Evolutionary conservation across 2,888 invertebrate genomes (phyloP), one percentile per base, ranked within the genome.

Genomic region (Dicranocentrus wangi): DNA sequence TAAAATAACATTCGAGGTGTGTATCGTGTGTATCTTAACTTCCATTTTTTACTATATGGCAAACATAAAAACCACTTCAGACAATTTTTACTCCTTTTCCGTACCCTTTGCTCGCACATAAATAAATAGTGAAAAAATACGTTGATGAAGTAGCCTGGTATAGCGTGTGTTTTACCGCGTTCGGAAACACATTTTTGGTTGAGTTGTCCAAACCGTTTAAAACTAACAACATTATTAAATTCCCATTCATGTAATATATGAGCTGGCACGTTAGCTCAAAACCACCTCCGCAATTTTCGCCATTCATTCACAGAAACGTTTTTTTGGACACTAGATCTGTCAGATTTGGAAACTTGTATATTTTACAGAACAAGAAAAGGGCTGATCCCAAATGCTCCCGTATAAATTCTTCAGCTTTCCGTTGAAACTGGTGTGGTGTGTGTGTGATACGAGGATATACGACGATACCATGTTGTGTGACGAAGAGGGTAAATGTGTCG

Each of bases 171-270:
- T n/a, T n/a, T n/a, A n/a, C n/a, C n/a, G 53, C 21, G 53, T 53
- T 53, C 21, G 53, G n/a, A 53, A 21, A 53, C 53, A 53, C 53
- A 53, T 53, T 53, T 21, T n/a, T 47, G 8, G 17, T 51, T 51
- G 39, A 8, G 8, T 7, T n/a, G 19, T 55, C n/a, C n/a, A 8
- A 60, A 8, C 60, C 27, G 7, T 60, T 60, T 27, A 60, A 60
- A 60, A 60, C 25, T 60, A 60, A 60, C 27, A 60, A 27, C 60
- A 19, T 60, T 28, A 60, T 60, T 60, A 60, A 60, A 60, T 60
- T 27, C 27, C 53, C 60, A 28, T n/a, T n/a, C n/a, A n/a, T 60
- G 21, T 60, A 51, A 51, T 51, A 5, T 8, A 51, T 39, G 13
- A n/a, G n/a, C n/a, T n/a, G n/a, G n/a, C n/a, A n/a, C n/a, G n/a